Evolutionary conservation across 1,140 invertebrate species (phyloP), one percentile per base, ranked within the genome.

Genomic region (Spodoptera litura): DNA sequence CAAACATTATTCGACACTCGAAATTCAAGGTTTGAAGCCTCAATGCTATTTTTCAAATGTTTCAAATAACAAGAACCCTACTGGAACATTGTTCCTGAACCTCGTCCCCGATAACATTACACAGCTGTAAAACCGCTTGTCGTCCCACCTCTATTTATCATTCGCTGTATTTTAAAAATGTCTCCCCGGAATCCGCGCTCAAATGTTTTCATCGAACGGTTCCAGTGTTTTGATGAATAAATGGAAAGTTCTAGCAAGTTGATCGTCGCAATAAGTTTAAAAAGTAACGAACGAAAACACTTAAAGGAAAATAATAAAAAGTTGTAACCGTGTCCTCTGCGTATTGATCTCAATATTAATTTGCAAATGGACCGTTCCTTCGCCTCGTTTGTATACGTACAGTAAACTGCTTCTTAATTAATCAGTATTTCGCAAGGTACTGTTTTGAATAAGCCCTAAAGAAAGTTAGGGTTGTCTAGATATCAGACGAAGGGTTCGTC

Each of bases 401-500:
- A 20, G n/a, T 35, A 62, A 62, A 38, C 59, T 38, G 59, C 38
- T 66, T 66, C 62, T 49, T 66, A 66, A 66, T 66, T 66, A 66
- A 66, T 66, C 38, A 66, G 38, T 6, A 66, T 49, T 66, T 51
- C 4, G 15, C 15, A 5, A 49, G 11, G 38, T 64, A 44, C 58
- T 31, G 31, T 64, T 64, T 9, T 15, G 38, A 51, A 52, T 51
- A 25, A 68, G 20, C 44, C 49, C 20, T 53, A 27, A 70, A 70
- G 66, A 70, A 70, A 70, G 44, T 70, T 53, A 52, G 44, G 49
- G 66, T 20, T 70, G 66, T n/a, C 66, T 70, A 70, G 66, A 70
- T 70, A 52, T 53, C 52, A 70, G 49, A 20, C 6, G 31, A 70
- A 52, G 66, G 66, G 49, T 70, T 51, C 66, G 44, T 70, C 66